These are phyloP conservation scores for Drosophila nasuta DNA, from an alignment of 1,140 invertebrate species.

Conservation along the genomic window DNA sequence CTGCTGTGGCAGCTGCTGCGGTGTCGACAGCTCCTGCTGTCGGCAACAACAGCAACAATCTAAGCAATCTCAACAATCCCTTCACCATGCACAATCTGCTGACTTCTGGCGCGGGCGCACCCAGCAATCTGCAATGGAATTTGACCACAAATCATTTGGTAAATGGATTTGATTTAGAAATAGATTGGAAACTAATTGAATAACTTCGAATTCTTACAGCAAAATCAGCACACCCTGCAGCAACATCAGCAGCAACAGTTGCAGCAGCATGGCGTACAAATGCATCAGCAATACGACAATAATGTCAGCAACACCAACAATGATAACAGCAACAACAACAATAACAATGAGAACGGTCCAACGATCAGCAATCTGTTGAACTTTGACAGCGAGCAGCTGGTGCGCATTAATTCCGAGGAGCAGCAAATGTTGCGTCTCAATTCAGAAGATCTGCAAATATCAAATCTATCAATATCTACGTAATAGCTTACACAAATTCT, in stretches of 20 bases:
- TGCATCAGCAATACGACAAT: constrained; percentile 61
- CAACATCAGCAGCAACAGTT: constrained; percentile 59
- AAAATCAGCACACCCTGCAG: constrained; percentile 58
- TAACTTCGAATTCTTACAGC: constrained; percentile 26
- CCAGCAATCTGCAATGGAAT: constrained; percentile 75
- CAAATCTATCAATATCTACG: constrained; percentile 82
- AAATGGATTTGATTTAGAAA: not conserved
- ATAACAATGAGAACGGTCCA: constrained; percentile 68
- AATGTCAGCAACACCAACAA: constrained; percentile 50
- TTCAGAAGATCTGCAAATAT: constrained; percentile 84
- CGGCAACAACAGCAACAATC: constrained; percentile 64
- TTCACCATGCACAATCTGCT: constrained; percentile 80
- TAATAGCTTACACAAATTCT: constrained; percentile 53
- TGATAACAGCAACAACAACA: constrained; percentile 44
- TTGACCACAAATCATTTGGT: constrained; percentile 75
- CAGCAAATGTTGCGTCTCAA: constrained; percentile 85
- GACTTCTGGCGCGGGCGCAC: constrained; percentile 55
- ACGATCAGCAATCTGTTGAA: constrained; percentile 84
- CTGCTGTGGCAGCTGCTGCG: constrained; percentile 53
- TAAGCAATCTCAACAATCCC: constrained; percentile 80
- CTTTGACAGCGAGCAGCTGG: constrained; percentile 85
- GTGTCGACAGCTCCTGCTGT: constrained; percentile 35
- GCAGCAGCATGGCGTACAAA: constrained; percentile 64
- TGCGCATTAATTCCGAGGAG: constrained; percentile 85
- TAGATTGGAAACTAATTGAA: not conserved